Base-by-base conservation (phyloP, 64 coral and sea anemone genomes). In the Montipora foliosa region DNA sequence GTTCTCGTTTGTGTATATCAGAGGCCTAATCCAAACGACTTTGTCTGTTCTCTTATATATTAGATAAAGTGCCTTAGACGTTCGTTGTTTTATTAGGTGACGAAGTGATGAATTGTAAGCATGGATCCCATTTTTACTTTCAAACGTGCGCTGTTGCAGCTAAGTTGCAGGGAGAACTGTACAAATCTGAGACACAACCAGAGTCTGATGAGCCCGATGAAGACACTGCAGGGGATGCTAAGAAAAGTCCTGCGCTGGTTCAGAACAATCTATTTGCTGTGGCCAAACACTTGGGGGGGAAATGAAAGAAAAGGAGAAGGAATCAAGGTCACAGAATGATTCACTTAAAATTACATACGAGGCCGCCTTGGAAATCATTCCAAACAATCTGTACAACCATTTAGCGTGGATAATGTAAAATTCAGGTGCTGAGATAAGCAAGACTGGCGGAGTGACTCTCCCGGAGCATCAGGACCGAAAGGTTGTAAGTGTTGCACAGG, bases 341-440 rank as follows among this genome's bases (percentile, higher is more conserved):
- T 21, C 51, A 53, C 24, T 85, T 85, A 3, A 85, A 85, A 85
- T 85, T 59, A 85, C 82, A n/a, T 67, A 85, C 59, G 82, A 85
- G 82, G 64, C 59, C 8, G 45, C 83, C 64, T 71, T 47, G 37
- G 68, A 87, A 87, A 71, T 48, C 68, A 50, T 87, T 71, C 61
- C 64, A 20, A 47, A 87, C 45, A 47, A 87, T 87, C 83, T 87
- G 24, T 87, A 49, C 83, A 87, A 69, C 48, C 68, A 87, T 69
- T 87, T 87, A 87, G 61, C 66, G 48, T 87, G 66, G 66, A 87
- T 87, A 69, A 87, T 73, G 67, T 87, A 70, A 55, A 87, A 75
- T 75, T 75, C 25, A 75, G 73, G 37, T 0, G 62, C 64, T 47
- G 62, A 87, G 69, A 49, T 87, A 15, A 68, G 69, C 44, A 5